phyloP scores from a whole-genome alignment of 2,888 invertebrate genomes.

The Agrochola litura region DNA sequence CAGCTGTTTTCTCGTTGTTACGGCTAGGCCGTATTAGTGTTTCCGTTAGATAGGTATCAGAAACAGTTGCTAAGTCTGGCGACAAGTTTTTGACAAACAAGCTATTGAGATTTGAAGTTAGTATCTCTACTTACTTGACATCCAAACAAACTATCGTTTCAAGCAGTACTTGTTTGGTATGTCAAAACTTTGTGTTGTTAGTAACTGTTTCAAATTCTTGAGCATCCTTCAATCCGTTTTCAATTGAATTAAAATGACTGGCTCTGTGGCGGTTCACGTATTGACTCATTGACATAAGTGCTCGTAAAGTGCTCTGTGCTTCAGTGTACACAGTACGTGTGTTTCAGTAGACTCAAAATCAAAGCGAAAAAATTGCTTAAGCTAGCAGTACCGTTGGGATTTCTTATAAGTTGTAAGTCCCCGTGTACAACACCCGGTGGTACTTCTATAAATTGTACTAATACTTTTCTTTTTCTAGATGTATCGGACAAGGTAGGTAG shows the following conservation, averaged over 20 bases:
- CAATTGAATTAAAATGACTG: not conserved
- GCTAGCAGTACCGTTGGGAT: not conserved
- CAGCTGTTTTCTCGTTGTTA: slow-evolving; percentile 18
- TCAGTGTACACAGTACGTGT: too few relatives aligned
- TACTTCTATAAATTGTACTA: not conserved
- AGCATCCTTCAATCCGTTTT: not conserved
- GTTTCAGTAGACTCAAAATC: not conserved
- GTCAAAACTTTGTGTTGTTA: not conserved
- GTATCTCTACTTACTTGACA: not conserved
- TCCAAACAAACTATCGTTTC: slow-evolving; percentile 8
- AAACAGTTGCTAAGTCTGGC: not conserved
- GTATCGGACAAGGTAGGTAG: not conserved
- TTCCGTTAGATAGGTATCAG: slow-evolving; percentile 6
- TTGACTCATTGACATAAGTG: not conserved
- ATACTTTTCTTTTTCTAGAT: not conserved
- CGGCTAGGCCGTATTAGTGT: not conserved
- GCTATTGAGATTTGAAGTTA: slow-evolving; percentile 8
- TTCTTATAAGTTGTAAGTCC: not conserved
- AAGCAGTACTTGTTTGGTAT: not conserved
- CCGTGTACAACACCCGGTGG: too few relatives aligned
- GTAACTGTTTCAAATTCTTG: slow-evolving; percentile 1
- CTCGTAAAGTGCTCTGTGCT: not conserved
- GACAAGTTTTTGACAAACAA: not conserved
- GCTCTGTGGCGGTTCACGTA: not conserved
- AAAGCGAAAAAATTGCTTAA: not conserved